Percentiles rank a stretch among this genome's conserved stretches.
Conservation (phyloP, 1,140 invertebrate genomes). For the Brachionus manjavacas region DNA sequence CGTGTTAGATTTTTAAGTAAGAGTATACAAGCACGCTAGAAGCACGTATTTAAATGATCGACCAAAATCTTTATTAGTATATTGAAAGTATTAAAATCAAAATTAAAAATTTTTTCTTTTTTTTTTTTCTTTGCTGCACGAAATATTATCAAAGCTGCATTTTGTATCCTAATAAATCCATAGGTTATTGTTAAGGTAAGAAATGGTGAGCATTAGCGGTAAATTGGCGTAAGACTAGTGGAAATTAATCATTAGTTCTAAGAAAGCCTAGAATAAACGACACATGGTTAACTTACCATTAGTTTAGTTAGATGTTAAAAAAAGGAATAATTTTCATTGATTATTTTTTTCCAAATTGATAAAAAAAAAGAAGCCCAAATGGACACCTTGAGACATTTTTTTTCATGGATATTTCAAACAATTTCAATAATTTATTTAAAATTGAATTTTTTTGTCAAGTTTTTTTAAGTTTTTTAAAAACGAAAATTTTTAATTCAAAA, state of each 20-base stretch:
- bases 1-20: background rate
- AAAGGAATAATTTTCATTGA: too few relatives aligned
- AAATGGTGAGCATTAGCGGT: background rate
- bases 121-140: background rate
- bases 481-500: background rate
- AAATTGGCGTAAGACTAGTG: background rate
- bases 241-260: background rate
- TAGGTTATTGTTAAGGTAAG: background rate
- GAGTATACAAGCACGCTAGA: background rate
- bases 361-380: too few relatives aligned
- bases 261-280: too few relatives aligned
- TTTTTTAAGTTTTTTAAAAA: too few relatives aligned
- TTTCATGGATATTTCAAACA: too few relatives aligned
- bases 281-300: too few relatives aligned
- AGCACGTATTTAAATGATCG: background rate
- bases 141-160: background rate
- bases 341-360: too few relatives aligned
- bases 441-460: constrained; percentile 50
- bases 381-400: too few relatives aligned
- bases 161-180: background rate
- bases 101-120: background rate
- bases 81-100: background rate
- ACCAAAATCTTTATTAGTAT: background rate
- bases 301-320: too few relatives aligned
- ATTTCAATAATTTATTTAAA: too few relatives aligned